Evolutionary conservation across 1,140 invertebrate species (phyloP).

Genomic region (Leptopilina boulardi): DNA sequence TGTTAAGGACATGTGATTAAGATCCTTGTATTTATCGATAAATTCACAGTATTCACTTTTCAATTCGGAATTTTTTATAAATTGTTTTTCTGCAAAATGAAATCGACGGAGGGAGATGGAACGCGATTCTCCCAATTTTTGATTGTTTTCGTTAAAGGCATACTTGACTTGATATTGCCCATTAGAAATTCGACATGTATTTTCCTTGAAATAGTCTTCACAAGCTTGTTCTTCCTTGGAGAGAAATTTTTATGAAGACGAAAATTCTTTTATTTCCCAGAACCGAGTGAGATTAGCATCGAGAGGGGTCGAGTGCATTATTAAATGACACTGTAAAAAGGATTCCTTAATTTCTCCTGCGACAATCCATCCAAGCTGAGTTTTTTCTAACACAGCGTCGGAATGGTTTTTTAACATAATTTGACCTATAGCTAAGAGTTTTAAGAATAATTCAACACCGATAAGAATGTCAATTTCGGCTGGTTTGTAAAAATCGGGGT

Average conservation of each 20-base stretch:
- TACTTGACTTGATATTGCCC: neutral
- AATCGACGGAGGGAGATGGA: constrained; percentile 37
- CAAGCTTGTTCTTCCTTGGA: neutral
- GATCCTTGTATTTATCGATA: constrained; percentile 57
- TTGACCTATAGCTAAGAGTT: constrained; percentile 54
- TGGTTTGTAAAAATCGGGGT: constrained; percentile 53
- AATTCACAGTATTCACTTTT: constrained; percentile 56
- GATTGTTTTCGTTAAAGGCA: constrained; percentile 33
- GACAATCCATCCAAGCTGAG: constrained; percentile 60
- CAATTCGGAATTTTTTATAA: constrained; percentile 41
- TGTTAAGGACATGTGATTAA: constrained; percentile 39
- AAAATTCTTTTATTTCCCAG: neutral
- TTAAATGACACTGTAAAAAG: neutral
- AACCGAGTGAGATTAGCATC: neutral
- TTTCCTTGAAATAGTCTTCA: neutral
- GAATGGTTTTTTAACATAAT: constrained; percentile 47
- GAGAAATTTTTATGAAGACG: neutral
- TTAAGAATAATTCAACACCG: constrained; percentile 56
- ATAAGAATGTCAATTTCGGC: constrained; percentile 54
- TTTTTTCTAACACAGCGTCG: constrained; percentile 55
- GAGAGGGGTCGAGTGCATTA: neutral
- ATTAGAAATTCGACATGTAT: neutral
- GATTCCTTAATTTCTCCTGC: neutral
- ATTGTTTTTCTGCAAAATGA: constrained; percentile 49
- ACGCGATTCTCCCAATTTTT: neutral